These are phyloP conservation scores for Protonemura montana DNA, from an alignment of 2,888 invertebrate species.

Conservation along the genomic window DNA sequence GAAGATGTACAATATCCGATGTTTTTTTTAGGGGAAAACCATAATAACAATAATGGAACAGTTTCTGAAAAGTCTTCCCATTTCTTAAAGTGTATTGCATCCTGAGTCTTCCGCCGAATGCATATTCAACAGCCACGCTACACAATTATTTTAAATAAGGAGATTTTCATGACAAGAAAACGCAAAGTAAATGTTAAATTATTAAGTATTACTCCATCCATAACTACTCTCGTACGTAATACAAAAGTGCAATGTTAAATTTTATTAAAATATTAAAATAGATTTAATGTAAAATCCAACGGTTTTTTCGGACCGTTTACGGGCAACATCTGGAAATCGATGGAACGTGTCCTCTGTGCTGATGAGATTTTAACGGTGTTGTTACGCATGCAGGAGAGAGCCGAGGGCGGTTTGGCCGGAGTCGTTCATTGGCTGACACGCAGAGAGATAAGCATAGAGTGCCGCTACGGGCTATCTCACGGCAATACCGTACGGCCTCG, in stretches of 20 bases:
- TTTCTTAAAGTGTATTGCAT: not conserved
- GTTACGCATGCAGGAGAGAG: slow-evolving; percentile 3
- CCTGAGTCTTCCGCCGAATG: not conserved
- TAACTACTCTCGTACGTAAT: not conserved
- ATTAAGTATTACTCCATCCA: not conserved
- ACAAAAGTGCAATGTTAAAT: not conserved
- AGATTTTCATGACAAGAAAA: not conserved
- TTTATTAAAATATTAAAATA: slow-evolving; percentile 15
- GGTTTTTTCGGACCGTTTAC: not conserved
- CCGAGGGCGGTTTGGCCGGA: not conserved
- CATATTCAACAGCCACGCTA: not conserved
- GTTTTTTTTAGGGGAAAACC: not conserved
- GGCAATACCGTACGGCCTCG: not conserved
- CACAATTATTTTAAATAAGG: not conserved
- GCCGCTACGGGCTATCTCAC: not conserved
- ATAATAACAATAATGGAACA: not conserved
- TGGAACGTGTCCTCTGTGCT: not conserved
- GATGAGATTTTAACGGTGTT: slow-evolving; percentile 31
- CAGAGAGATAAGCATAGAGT: not conserved
- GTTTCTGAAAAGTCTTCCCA: not conserved
- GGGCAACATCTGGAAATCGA: slow-evolving; percentile 33
- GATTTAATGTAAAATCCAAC: not conserved
- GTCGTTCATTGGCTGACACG: not conserved
- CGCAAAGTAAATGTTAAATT: not conserved
- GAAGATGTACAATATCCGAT: not conserved